phyloP scores from a whole-genome alignment of 1,140 invertebrate genomes.

The Mycetomoellerius zeteki region DNA sequence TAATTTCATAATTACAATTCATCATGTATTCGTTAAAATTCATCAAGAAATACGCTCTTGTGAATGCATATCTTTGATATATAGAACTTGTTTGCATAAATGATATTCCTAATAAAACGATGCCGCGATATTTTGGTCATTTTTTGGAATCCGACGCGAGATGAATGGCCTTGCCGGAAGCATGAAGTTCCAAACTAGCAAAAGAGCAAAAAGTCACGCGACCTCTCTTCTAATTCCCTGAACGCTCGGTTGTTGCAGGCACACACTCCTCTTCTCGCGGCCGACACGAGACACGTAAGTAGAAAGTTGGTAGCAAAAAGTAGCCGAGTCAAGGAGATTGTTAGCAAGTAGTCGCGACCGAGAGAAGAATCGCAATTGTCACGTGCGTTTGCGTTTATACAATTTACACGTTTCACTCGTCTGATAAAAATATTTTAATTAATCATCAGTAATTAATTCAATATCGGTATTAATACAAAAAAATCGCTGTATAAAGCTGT shows the following conservation, averaged over 20 bases:
- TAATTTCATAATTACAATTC: conserved; percentile 27
- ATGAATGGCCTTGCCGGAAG: conserved; percentile 63
- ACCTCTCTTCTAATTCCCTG: conserved; percentile 72
- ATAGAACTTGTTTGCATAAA: not conserved
- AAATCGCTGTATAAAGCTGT: not conserved
- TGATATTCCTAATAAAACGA: not conserved
- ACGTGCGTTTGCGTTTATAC: conserved; percentile 23
- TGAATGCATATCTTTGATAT: conserved; percentile 17
- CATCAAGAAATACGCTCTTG: not conserved
- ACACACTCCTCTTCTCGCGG: conserved; percentile 88
- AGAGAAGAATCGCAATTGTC: conserved; percentile 45
- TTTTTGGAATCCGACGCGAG: conserved; percentile 49
- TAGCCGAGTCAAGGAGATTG: conserved; percentile 42
- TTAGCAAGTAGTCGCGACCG: conserved; percentile 41
- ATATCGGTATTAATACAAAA: not conserved
- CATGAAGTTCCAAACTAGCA: conserved; percentile 68
- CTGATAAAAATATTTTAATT: conserved; percentile 3
- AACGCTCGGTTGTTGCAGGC: conserved; percentile 88
- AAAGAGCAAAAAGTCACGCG: conserved; percentile 64
- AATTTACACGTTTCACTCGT: not conserved
- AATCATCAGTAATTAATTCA: too few relatives aligned
- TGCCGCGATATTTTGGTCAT: conserved; percentile 8
- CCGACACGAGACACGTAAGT: conserved; percentile 89
- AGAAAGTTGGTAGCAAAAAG: conserved; percentile 63
- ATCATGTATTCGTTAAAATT: not conserved